phyloP scores from a whole-genome alignment of 2,797 vertebrate species.

The Sorex maritimensis region DNA sequence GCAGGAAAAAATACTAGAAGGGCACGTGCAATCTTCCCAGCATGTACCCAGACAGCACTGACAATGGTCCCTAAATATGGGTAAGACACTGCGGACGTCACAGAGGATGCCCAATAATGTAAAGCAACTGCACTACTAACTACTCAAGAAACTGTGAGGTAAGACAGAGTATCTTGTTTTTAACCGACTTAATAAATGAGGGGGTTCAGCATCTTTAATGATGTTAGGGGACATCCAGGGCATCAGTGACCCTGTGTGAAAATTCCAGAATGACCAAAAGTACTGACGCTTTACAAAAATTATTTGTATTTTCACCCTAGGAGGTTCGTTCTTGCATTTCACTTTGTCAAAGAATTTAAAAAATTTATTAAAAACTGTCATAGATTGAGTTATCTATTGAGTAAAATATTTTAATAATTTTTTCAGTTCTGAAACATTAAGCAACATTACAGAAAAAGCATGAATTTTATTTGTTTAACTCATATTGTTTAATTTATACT shows the following conservation, averaged over 20 bases:
- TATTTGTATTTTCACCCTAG: background rate
- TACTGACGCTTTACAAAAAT: too few relatives aligned
- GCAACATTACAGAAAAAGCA: background rate
- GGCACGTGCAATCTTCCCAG: background rate
- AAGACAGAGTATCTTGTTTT: accelerated
- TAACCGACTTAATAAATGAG: background rate
- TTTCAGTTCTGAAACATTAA: constrained; percentile 62
- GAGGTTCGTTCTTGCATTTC: background rate
- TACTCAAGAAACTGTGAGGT: background rate
- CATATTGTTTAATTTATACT: too few relatives aligned
- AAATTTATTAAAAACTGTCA: background rate
- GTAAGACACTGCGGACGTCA: background rate
- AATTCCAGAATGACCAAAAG: too few relatives aligned
- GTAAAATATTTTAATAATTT: constrained; percentile 12
- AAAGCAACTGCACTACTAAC: background rate
- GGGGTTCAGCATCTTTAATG: background rate
- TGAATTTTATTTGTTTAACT: too few relatives aligned
- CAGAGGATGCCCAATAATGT: constrained; percentile 13
- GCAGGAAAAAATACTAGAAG: background rate
- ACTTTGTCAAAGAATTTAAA: constrained; percentile 14
- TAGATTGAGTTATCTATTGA: background rate
- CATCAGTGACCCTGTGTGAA: background rate
- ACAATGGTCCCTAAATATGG: background rate
- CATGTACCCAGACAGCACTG: background rate
- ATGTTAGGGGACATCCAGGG: background rate